These are phyloP conservation scores for Nephrotoma appendiculata DNA, from an alignment of 2,888 invertebrate genomes.

Conservation along the genomic window DNA sequence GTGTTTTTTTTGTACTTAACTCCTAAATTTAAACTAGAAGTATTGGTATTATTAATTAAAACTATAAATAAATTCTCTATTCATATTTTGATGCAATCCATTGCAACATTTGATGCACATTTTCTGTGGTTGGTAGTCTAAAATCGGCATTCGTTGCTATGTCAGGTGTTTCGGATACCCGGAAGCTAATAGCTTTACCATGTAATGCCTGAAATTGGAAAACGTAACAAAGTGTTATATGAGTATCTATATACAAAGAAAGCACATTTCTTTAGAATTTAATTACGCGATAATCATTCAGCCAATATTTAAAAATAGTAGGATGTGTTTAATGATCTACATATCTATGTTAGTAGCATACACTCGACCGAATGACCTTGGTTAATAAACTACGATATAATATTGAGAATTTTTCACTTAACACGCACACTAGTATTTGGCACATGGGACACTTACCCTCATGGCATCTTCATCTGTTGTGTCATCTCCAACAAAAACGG, in stretches of 20 bases:
- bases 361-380: neutral
- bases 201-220: conserved; percentile 41
- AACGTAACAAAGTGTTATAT: conserved; percentile 3
- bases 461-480: conserved; percentile 83
- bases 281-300: conserved; percentile 8
- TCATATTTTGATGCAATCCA: conserved; percentile 37
- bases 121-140: conserved; percentile 52
- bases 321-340: neutral
- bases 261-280: conserved; percentile 2
- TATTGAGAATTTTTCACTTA: neutral
- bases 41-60: neutral
- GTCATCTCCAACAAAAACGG: conserved; percentile 80
- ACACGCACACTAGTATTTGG: neutral
- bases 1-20: neutral
- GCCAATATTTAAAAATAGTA: neutral
- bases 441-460: conserved; percentile 39
- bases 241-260: neutral
- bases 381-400: neutral
- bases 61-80: neutral
- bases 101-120: conserved; percentile 52
- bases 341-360: neutral
- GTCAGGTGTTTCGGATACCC: conserved; percentile 51
- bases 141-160: conserved; percentile 56
- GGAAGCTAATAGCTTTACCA: conserved; percentile 61
- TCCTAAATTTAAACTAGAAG: neutral